A percentile compares a stretch with the other conserved stretches of the same genome.
phyloP scores from a whole-genome alignment of 2,113 vertebrate species.

The Girardinichthys multiradiatus region DNA sequence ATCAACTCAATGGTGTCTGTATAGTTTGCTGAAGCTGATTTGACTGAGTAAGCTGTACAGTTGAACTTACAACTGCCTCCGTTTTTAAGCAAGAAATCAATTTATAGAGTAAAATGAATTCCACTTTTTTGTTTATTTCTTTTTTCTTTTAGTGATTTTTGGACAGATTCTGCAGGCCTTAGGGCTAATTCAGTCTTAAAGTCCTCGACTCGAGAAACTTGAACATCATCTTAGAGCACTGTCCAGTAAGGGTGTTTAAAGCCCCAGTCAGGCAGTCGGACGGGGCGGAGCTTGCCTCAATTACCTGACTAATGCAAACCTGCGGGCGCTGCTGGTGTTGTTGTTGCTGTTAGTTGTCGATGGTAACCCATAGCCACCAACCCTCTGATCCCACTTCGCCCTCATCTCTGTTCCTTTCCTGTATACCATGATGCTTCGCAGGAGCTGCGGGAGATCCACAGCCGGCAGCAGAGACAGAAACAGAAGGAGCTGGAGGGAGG shows the following conservation, averaged over 20 bases:
- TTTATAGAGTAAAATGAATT: no score
- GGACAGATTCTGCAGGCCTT: no score
- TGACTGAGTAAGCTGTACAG: no score
- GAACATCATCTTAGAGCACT: no score
- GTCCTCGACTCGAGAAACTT: no score
- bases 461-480: constrained; percentile 91
- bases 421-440: constrained; percentile 75
- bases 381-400: constrained; percentile 57
- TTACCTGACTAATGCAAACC: constrained; percentile 51
- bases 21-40: no score
- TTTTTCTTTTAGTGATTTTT: no score
- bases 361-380: constrained; percentile 58
- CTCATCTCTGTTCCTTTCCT: constrained; percentile 66
- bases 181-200: no score
- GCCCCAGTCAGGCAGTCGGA: background rate
- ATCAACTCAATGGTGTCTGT: no score
- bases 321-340: constrained; percentile 32
- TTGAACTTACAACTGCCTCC: no score
- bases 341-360: constrained; percentile 50
- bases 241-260: background rate
- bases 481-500: constrained; percentile 84
- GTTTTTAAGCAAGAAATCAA: no score
- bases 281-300: constrained; percentile 59
- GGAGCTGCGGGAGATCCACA: constrained; percentile 96
- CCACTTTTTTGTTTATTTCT: no score